Percentiles rank a stretch among this genome's conserved stretches.
These are phyloP conservation scores for Sipha flava DNA, from an alignment of 1,140 invertebrate genomes.

Conservation along the genomic window DNA sequence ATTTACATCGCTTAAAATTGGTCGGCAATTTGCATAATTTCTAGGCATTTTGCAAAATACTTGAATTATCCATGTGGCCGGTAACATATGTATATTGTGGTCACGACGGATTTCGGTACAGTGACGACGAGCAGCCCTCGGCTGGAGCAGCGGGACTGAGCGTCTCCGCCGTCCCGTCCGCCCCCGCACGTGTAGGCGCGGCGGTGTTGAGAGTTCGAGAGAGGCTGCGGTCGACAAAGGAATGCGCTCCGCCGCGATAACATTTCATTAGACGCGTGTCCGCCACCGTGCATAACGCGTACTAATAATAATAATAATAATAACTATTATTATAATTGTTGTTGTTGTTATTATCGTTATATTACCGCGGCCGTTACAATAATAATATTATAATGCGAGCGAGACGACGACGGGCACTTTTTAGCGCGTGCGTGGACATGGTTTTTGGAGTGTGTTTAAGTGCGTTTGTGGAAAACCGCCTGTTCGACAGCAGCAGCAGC, in stretches of 20 bases:
- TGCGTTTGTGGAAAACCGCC: background rate
- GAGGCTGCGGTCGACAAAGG: background rate
- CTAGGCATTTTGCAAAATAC: too few relatives aligned
- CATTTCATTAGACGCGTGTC: background rate
- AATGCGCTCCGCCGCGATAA: background rate
- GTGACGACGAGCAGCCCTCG: too few relatives aligned
- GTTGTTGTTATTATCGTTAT: background rate
- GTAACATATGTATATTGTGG: too few relatives aligned
- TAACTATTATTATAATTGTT: background rate
- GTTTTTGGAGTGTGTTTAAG: constrained; percentile 9
- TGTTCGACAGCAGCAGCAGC: background rate
- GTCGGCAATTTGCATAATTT: too few relatives aligned
- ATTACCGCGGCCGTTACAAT: too few relatives aligned
- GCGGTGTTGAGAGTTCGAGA: background rate
- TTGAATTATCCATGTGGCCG: too few relatives aligned
- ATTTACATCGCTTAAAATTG: too few relatives aligned
- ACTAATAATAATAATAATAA: background rate
- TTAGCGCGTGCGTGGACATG: background rate
- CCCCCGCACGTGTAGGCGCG: too few relatives aligned
- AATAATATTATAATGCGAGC: background rate
- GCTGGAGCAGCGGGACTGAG: too few relatives aligned
- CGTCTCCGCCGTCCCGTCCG: too few relatives aligned
- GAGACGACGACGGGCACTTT: background rate
- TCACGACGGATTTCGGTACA: too few relatives aligned
- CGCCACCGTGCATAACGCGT: background rate